Conservation (phyloP, 1,140 invertebrate species). For the Lasioglossum albipes region DNA sequence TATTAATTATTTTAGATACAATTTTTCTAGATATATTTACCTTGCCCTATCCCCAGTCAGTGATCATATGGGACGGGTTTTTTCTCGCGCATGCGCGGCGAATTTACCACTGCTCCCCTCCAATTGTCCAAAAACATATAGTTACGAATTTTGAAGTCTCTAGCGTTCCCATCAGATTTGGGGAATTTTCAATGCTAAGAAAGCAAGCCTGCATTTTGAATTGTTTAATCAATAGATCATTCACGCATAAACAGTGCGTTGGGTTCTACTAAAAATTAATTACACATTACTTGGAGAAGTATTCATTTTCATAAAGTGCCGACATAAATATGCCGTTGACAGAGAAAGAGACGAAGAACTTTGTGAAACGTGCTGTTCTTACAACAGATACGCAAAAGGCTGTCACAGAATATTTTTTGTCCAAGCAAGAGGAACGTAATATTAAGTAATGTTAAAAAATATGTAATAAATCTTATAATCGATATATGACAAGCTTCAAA, state of each 20-base stretch:
- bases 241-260: constrained; percentile 10
- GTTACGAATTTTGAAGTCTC: not conserved
- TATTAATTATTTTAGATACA: constrained; percentile 58
- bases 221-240: constrained; percentile 70
- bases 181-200: constrained; percentile 17
- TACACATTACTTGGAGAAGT: not conserved
- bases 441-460: constrained; percentile 57
- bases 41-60: not conserved
- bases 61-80: too few species aligned
- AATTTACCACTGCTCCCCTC: too few species aligned
- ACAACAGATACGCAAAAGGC: constrained; percentile 54
- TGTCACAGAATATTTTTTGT: constrained; percentile 63
- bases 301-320: not conserved
- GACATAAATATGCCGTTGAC: constrained; percentile 22
- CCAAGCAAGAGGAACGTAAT: constrained; percentile 59
- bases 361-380: constrained; percentile 55
- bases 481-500: not conserved
- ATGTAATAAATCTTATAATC: constrained; percentile 24
- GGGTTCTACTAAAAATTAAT: constrained; percentile 41
- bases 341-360: constrained; percentile 19
- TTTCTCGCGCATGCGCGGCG: too few species aligned
- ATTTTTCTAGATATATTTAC: constrained; percentile 46
- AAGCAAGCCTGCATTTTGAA: constrained; percentile 46
- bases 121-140: not conserved
- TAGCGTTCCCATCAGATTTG: not conserved